A percentile compares a stretch with the other conserved stretches of the same genome.
These are phyloP conservation scores for Chirona hameri DNA, from an alignment of 2,888 invertebrate species.

Conservation along the genomic window DNA sequence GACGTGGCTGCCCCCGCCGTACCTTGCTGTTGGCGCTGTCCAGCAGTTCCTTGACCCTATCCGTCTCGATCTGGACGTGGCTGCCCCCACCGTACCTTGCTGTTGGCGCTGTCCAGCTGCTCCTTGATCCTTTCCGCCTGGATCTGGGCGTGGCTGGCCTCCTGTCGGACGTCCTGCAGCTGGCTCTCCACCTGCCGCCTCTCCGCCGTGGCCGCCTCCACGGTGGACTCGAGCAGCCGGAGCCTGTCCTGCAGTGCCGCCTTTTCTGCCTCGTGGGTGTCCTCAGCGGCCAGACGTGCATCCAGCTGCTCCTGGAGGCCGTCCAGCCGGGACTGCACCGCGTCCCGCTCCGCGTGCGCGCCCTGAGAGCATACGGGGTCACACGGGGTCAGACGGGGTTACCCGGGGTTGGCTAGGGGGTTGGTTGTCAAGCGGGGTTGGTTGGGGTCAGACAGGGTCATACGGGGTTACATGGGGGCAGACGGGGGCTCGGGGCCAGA, in stretches of 20 bases:
- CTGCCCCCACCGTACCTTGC: constrained; percentile 56
- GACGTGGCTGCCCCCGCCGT: no score
- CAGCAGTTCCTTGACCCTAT: no score
- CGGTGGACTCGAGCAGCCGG: constrained; percentile 63
- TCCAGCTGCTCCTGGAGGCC: constrained; percentile 69
- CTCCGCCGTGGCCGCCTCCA: constrained; percentile 71
- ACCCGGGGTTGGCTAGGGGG: no score
- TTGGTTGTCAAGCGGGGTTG: no score
- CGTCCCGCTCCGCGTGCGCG: constrained; percentile 75
- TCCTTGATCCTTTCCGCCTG: constrained; percentile 74
- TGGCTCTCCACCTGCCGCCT: constrained; percentile 70
- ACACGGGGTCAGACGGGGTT: not conserved
- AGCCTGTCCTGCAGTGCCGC: constrained; percentile 63
- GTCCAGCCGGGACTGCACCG: constrained; percentile 68
- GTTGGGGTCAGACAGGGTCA: no score
- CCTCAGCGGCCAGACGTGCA: constrained; percentile 59
- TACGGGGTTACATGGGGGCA: no score
- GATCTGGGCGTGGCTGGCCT: constrained; percentile 68
- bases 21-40: no score
- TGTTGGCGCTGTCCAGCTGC: constrained; percentile 75
- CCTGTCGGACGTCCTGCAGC: constrained; percentile 66
- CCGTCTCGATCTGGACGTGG: no score
- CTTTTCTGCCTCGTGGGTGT: constrained; percentile 61
- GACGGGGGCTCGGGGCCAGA: no score
- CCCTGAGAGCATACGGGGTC: constrained; percentile 48